These are phyloP conservation scores for Channa maculata DNA, from an alignment of 2,113 vertebrate genomes.

Conservation along the genomic window DNA sequence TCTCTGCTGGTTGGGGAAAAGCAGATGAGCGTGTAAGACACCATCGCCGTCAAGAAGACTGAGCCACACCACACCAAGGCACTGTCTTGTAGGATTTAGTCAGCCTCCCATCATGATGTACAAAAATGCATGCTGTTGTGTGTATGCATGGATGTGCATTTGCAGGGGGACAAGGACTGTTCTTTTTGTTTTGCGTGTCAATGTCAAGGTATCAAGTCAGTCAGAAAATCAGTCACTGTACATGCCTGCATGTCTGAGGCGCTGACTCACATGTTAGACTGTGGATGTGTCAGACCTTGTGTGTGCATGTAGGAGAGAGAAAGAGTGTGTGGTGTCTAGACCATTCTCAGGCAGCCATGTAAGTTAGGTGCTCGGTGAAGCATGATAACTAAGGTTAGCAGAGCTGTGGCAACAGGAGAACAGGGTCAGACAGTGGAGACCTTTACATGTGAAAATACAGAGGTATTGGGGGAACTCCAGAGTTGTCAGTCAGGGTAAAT, in stretches of 20 bases:
- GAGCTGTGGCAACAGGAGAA: constrained; percentile 42
- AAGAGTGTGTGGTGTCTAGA: constrained; percentile 39
- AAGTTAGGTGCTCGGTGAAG: constrained; percentile 67
- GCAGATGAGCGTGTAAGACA: constrained; percentile 33
- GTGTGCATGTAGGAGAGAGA: constrained; percentile 16
- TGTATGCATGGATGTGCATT: constrained; percentile 14
- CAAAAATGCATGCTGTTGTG: constrained; percentile 26
- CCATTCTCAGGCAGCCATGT: constrained; percentile 52
- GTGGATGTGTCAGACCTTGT: constrained; percentile 48
- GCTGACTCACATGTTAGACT: constrained; percentile 54
- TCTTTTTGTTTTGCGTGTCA: constrained; percentile 41
- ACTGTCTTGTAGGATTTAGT: constrained; percentile 58
- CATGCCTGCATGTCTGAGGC: constrained; percentile 33
- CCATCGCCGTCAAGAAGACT: constrained; percentile 21
- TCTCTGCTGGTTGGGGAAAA: constrained; percentile 29
- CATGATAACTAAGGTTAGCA: constrained; percentile 71
- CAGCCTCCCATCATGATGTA: constrained; percentile 43
- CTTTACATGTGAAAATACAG: constrained; percentile 53
- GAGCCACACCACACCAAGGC: constrained; percentile 20
- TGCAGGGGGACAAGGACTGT: not conserved
- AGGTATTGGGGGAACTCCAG: constrained; percentile 14
- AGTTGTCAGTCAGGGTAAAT: constrained; percentile 44
- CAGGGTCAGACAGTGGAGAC: constrained; percentile 48
- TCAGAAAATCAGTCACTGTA: constrained; percentile 46
- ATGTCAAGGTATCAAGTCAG: constrained; percentile 54